phyloP scores from a whole-genome alignment of 2,888 invertebrate species.

The Bellardia pandia region DNA sequence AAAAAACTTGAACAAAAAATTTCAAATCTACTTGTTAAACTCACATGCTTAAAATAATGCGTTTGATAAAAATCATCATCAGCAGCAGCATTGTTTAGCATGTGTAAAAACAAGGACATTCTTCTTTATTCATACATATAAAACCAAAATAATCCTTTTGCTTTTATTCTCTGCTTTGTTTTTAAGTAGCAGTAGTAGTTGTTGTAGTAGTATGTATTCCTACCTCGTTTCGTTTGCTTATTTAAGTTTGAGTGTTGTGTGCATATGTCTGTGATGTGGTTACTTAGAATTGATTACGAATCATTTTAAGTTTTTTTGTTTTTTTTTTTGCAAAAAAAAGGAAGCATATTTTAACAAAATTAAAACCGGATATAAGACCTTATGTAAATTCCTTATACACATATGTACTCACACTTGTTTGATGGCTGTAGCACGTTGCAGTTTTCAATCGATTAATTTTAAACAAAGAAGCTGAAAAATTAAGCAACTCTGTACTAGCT shows the following conservation, averaged over 20 bases:
- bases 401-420: neutral
- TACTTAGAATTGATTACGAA: constrained; percentile 76
- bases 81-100: constrained; percentile 43
- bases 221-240: constrained; percentile 13
- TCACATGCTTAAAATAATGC: constrained; percentile 46
- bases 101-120: neutral
- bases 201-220: constrained; percentile 17
- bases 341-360: constrained; percentile 69
- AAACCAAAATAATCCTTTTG: constrained; percentile 63
- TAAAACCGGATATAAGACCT: constrained; percentile 71
- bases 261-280: constrained; percentile 76
- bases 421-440: constrained; percentile 23
- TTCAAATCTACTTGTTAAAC: constrained; percentile 46
- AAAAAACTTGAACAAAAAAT: neutral
- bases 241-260: constrained; percentile 18
- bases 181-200: neutral
- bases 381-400: constrained; percentile 51
- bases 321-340: constrained; percentile 36
- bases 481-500: neutral
- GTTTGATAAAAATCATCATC: constrained; percentile 60
- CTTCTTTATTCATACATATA: neutral
- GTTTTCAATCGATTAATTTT: constrained; percentile 72
- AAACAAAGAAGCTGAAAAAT: constrained; percentile 56
- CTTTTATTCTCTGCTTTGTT: constrained; percentile 37
- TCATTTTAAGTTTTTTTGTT: constrained; percentile 50